A percentile compares a stretch with the other conserved stretches of the same genome.
phyloP scores from a whole-genome alignment of 2,797 vertebrate species.

The Graptemys geographica region DNA sequence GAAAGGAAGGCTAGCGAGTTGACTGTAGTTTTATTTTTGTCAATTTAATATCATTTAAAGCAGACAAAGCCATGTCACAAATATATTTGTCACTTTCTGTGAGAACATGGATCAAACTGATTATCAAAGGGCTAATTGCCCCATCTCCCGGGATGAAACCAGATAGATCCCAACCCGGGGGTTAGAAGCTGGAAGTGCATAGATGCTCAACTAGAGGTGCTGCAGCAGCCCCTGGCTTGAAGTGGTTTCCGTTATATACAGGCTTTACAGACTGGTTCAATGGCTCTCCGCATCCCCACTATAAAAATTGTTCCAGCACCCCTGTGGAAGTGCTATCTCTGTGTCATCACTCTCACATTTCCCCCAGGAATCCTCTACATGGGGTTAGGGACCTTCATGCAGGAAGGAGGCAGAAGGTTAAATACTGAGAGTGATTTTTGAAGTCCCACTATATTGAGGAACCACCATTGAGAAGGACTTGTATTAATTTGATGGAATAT shows the following conservation, averaged over 20 bases:
- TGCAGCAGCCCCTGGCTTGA: too few species aligned
- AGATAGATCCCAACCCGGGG: not conserved
- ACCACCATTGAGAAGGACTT: not conserved
- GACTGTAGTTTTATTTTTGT: not conserved
- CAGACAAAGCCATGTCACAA: not conserved
- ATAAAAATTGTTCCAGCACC: too few species aligned
- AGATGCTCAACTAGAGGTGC: too few species aligned
- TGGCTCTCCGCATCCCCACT: too few species aligned
- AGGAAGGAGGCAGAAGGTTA: not conserved
- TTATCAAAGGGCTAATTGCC: not conserved
- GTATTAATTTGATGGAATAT: too few species aligned
- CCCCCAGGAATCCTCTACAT: not conserved
- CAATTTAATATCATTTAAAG: not conserved
- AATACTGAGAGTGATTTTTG: not conserved
- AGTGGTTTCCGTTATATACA: too few species aligned
- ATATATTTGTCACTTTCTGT: not conserved
- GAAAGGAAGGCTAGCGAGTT: not conserved
- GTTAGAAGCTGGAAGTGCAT: not conserved
- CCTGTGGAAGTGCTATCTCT: not conserved
- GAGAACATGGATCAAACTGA: not conserved
- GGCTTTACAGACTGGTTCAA: too few species aligned
- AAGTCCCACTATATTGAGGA: not conserved
- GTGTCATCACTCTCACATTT: not conserved
- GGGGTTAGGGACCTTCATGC: not conserved
- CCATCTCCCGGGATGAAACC: too few species aligned